Evolutionary conservation across 2,888 invertebrate genomes (phyloP).

Genomic region (Hyposoter dolosus): DNA sequence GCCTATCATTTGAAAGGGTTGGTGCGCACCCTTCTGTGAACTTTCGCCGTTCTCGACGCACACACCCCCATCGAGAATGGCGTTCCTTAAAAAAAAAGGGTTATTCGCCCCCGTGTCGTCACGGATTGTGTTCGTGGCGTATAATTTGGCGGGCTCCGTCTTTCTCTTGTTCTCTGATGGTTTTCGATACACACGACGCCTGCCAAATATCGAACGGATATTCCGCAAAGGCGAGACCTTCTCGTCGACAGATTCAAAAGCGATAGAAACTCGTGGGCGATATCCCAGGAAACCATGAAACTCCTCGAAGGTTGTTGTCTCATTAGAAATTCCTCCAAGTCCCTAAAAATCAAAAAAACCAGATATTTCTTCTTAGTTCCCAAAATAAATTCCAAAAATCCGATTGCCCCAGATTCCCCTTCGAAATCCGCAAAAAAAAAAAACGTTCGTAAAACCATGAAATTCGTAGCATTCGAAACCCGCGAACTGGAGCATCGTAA

Average conservation of each 20-base stretch:
- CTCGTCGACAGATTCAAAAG: background rate
- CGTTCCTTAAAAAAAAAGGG: slow-evolving; percentile 58
- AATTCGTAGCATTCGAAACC: background rate
- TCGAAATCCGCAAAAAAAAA: background rate
- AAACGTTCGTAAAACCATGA: background rate
- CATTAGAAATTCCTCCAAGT: no score
- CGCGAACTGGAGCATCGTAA: background rate
- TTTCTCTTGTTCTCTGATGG: slow-evolving; percentile 10
- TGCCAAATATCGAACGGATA: slow-evolving; percentile 25
- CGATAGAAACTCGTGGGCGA: no score
- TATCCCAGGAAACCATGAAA: no score
- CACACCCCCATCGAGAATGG: slow-evolving; percentile 38
- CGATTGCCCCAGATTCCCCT: background rate
- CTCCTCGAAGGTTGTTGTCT: no score
- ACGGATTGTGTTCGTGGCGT: slow-evolving; percentile 49
- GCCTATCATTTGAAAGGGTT: slow-evolving; percentile 55
- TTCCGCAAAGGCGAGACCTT: background rate
- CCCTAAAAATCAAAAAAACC: no score
- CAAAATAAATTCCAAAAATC: background rate
- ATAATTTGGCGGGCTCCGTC: slow-evolving; percentile 45
- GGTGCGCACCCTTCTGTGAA: slow-evolving; percentile 58
- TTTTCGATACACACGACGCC: slow-evolving; percentile 32
- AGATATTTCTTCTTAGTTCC: background rate
- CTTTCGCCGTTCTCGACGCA: slow-evolving; percentile 53
- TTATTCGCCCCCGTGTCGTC: slow-evolving; percentile 37